A percentile compares a stretch with the other conserved stretches of the same genome.
phyloP scores from a whole-genome alignment of 1,140 invertebrate genomes.

The Protaetia brevitarsis region DNA sequence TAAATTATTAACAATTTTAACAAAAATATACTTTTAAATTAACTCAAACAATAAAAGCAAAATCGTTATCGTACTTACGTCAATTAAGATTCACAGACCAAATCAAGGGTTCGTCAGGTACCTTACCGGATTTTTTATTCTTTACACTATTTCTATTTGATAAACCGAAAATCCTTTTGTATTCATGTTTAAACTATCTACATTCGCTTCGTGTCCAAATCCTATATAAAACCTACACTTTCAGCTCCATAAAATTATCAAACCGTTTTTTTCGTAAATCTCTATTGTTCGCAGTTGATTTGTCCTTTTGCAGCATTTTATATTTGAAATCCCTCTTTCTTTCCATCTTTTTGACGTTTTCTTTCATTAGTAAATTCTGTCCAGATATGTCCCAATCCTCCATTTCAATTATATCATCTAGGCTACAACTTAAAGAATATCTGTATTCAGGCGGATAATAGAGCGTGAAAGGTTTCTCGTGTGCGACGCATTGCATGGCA shows the following conservation, averaged over 20 bases:
- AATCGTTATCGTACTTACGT: too few species aligned
- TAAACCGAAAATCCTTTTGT: constrained; percentile 8
- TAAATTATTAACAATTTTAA: too few species aligned
- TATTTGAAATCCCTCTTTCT: constrained; percentile 6
- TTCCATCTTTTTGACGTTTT: constrained; percentile 27
- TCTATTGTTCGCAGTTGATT: not conserved
- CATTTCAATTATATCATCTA: constrained; percentile 29
- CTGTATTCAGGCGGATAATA: constrained; percentile 68
- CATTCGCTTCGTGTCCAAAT: constrained; percentile 36
- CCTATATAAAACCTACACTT: constrained; percentile 34
- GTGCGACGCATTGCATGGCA: constrained; percentile 74
- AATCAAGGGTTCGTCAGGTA: constrained; percentile 47
- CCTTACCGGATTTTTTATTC: constrained; percentile 50
- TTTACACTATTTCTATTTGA: constrained; percentile 31
- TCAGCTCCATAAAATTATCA: constrained; percentile 24
- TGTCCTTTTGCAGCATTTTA: constrained; percentile 18
- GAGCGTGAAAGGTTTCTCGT: constrained; percentile 68
- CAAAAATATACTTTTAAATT: too few species aligned
- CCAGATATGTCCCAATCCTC: constrained; percentile 36
- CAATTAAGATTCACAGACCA: constrained; percentile 30
- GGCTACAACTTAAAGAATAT: constrained; percentile 49
- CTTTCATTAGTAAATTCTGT: constrained; percentile 34
- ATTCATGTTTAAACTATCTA: constrained; percentile 21
- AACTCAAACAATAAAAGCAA: too few species aligned
- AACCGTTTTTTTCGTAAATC: constrained; percentile 20